These are phyloP conservation scores for Dinothrombium tinctorium DNA, from an alignment of 1,140 invertebrate species.

Conservation along the genomic window DNA sequence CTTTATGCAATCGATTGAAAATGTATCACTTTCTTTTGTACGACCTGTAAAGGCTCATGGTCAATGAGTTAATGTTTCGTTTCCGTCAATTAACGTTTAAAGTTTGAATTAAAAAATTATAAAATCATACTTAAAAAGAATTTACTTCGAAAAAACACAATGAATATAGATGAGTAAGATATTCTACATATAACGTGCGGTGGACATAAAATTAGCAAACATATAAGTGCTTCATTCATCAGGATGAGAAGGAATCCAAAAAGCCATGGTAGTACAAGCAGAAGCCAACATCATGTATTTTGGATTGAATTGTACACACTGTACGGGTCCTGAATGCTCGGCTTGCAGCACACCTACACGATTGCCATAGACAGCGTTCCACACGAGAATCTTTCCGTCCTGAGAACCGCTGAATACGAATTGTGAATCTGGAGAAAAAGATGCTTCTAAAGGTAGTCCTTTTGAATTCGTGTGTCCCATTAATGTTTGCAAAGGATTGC, in stretches of 20 bases:
- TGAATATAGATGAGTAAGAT: no score
- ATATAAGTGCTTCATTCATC: conserved; percentile 4
- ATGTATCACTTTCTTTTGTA: no score
- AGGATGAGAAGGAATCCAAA: conserved; percentile 19
- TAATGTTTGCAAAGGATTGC: conserved; percentile 79
- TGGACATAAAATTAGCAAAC: no score
- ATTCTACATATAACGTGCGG: no score
- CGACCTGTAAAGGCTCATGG: no score
- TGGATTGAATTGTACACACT: conserved; percentile 95
- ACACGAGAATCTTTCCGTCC: conserved; percentile 78
- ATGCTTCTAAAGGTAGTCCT: conserved; percentile 67
- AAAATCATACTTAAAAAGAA: no score
- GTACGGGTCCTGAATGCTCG: conserved; percentile 87
- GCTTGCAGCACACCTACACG: conserved; percentile 28
- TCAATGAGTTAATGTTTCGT: no score
- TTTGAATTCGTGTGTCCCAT: conserved; percentile 73
- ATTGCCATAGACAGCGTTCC: conserved; percentile 15
- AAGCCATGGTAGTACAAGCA: conserved; percentile 81
- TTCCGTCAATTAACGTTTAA: no score
- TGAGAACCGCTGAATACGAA: conserved; percentile 41
- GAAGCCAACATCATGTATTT: conserved; percentile 96
- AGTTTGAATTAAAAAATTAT: no score
- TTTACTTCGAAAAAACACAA: no score
- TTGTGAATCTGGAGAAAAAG: conserved; percentile 51
- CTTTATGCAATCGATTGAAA: no score